Percentiles rank a stretch among this genome's conserved stretches.
Conservation (phyloP, 2,888 invertebrate species). For the Coleophora flavipennella region DNA sequence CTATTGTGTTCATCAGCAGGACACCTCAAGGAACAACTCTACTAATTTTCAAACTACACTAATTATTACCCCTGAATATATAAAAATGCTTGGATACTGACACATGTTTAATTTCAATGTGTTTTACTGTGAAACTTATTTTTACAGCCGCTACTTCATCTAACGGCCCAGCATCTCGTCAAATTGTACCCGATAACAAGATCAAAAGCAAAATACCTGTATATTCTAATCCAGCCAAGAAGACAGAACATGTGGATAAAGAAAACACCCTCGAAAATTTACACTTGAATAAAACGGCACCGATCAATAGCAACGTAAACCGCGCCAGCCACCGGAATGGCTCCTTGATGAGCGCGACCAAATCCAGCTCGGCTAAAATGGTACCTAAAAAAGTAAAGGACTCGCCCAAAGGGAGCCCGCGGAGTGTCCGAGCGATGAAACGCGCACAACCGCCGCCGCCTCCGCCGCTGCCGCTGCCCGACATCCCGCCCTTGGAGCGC, state of each 20-base stretch:
- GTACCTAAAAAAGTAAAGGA: slow-evolving; percentile 48
- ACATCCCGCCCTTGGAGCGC: slow-evolving; percentile 62
- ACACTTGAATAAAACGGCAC: slow-evolving; percentile 8
- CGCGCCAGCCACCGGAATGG: slow-evolving; percentile 18
- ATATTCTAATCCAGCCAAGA: slow-evolving; percentile 28
- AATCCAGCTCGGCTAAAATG: slow-evolving; percentile 72
- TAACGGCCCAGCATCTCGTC: slow-evolving; percentile 16
- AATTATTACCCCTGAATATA: no score
- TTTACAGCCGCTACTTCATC: slow-evolving; percentile 30
- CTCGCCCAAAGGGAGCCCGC: slow-evolving; percentile 5
- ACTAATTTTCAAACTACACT: no score
- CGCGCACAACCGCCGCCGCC: not conserved
- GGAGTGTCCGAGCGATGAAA: slow-evolving; percentile 6
- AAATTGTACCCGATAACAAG: slow-evolving; percentile 17
- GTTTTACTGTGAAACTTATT: no score
- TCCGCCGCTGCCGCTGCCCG: slow-evolving; percentile 11
- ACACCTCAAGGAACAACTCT: no score
- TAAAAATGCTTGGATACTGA: no score
- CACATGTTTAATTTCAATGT: no score
- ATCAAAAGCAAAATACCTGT: slow-evolving; percentile 48
- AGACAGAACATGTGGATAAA: slow-evolving; percentile 9
- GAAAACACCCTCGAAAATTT: slow-evolving; percentile 16
- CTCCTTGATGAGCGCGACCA: slow-evolving; percentile 70
- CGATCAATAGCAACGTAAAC: no score
- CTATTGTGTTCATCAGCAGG: no score